A percentile compares a stretch with the other conserved stretches of the same genome.
These are phyloP conservation scores for Melangyna quadrimaculata DNA, from an alignment of 2,888 invertebrate species.

Conservation along the genomic window DNA sequence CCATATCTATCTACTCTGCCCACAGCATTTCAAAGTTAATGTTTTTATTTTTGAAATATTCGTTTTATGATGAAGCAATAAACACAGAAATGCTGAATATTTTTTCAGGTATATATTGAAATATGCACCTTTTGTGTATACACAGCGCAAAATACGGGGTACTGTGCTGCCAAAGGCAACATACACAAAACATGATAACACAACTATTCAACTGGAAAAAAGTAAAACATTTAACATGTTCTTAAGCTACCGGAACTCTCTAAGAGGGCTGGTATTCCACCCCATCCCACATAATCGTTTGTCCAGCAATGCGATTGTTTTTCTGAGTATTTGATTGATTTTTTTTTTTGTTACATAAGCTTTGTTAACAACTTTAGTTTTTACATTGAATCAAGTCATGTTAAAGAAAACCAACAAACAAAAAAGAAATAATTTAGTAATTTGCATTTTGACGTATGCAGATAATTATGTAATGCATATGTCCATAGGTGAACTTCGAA, in stretches of 20 bases:
- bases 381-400: conserved; percentile 36
- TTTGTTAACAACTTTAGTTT: conserved; percentile 51
- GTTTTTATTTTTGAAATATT: neutral
- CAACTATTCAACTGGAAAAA: neutral
- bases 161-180: neutral
- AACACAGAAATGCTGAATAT: neutral
- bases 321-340: conserved; percentile 6
- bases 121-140: neutral
- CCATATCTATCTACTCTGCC: neutral
- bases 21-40: neutral
- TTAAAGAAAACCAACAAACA: neutral
- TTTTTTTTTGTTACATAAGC: neutral
- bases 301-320: neutral
- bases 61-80: neutral
- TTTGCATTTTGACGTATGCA: conserved; percentile 5
- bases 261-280: neutral
- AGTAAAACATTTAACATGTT: neutral
- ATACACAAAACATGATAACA: neutral
- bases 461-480: no score
- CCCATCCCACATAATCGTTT: neutral
- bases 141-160: neutral
- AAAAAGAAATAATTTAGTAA: conserved; percentile 22
- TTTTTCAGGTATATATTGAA: neutral
- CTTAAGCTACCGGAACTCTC: no score
- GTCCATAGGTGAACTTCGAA: no score